Evolutionary conservation across 2,113 vertebrate genomes (phyloP), one percentile per base, ranked within the genome.

Genomic region (Stegastes partitus): DNA sequence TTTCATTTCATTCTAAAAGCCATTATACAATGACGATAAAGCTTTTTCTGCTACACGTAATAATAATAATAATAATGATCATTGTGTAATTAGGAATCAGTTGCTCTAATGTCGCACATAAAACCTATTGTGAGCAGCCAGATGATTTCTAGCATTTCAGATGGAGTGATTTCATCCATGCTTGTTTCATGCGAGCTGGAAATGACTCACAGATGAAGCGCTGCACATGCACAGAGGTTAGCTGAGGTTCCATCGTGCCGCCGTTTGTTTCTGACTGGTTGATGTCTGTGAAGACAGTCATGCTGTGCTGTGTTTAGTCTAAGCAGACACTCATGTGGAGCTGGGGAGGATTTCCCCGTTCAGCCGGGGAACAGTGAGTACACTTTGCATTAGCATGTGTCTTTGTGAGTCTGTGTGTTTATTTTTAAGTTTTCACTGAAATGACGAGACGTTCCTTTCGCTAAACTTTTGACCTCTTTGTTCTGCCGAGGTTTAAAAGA

Each of bases 251-350:
- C 64, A 31, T 62, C 82, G 76, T 72, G 58, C 44, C 58, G 61
- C 72, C 72, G 49, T 90, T 85, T 74, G 79, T 86, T 83, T 84
- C 79, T 51, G 28, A 65, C 65, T 73, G 79, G 71, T 68, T 79
- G 51, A 73, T 71, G 77, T 85, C 58, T 74, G 67, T 44, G 61
- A 81, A 81, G 82, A 86, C 84, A 73, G 23, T 85, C 88, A 55
- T 50, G 85, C 79, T 91, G 81, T 74, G 79, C 68, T 58, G 76
- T 80, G 82, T 87, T 90, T 87, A 76, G 81, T 81, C 75, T 77
- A 15, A 81, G 84, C 61, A 88, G 87, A 88, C 77, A 70, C 71
- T 82, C 83, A 80, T 71, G 85, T 78, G 74, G 83, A 78, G 79
- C 19, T 50, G 26, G 53, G 68, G 37, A 56, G 67, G 56, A 74